Percentiles rank a stretch among this genome's conserved stretches.
These are phyloP conservation scores for Eledone cirrhosa DNA, from an alignment of 2,888 invertebrate genomes.

Conservation along the genomic window DNA sequence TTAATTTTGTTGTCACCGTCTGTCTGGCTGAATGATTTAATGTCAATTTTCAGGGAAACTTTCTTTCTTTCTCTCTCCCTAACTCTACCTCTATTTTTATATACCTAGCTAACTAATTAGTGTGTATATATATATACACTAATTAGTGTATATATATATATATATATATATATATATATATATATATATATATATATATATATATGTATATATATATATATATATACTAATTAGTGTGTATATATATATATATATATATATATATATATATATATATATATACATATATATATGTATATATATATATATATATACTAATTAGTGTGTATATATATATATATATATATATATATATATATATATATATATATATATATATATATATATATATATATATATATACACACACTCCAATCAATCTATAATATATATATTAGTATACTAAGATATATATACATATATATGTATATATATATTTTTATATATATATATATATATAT, in stretches of 20 bases:
- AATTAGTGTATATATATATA: not conserved
- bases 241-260: not conserved
- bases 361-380: constrained; percentile 3
- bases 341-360: not conserved
- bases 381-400: too few relatives aligned
- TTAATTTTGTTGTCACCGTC: too few relatives aligned
- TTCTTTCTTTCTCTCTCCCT: too few relatives aligned
- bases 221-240: not conserved
- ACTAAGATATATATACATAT: too few relatives aligned
- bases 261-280: not conserved
- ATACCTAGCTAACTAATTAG: not conserved
- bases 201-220: not conserved
- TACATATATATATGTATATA: not conserved
- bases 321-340: not conserved
- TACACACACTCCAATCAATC: too few relatives aligned
- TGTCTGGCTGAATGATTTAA: too few relatives aligned
- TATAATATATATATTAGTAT: too few relatives aligned
- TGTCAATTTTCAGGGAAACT: too few relatives aligned
- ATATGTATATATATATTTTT: too few relatives aligned
- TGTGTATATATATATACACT: not conserved
- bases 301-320: not conserved
- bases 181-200: not conserved
- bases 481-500: too few relatives aligned
- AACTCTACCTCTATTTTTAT: not conserved
- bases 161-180: not conserved